These are phyloP conservation scores for Pseudolaguvia tuberculata DNA, from an alignment of 2,113 vertebrate species.

Conservation along the genomic window DNA sequence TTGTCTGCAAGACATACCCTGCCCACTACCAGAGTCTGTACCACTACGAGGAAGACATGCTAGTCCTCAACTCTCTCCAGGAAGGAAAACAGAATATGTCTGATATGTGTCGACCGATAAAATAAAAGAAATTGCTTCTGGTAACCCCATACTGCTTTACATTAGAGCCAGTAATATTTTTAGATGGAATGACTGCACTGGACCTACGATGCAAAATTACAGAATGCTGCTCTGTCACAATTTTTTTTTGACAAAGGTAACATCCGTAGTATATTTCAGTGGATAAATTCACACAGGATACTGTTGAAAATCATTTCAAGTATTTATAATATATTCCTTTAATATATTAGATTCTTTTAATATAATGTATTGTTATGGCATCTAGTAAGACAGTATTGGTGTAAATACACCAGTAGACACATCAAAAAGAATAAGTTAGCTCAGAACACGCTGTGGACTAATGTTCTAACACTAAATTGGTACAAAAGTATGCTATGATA, in stretches of 20 bases:
- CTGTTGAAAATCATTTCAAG: neutral
- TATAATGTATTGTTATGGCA: neutral
- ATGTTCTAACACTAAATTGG: too few species aligned
- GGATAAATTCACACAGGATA: neutral
- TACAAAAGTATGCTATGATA: too few species aligned
- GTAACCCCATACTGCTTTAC: neutral
- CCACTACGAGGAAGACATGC: neutral
- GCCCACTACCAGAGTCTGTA: neutral
- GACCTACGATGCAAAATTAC: neutral
- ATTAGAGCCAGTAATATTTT: neutral
- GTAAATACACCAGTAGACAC: too few species aligned
- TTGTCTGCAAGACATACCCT: constrained; percentile 24
- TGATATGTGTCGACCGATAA: constrained; percentile 7
- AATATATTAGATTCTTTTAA: neutral
- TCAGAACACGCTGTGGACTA: too few species aligned
- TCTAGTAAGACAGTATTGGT: neutral
- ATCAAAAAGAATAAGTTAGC: too few species aligned
- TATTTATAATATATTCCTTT: neutral
- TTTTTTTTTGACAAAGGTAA: constrained; percentile 25
- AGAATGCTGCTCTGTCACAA: constrained; percentile 18
- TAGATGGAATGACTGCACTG: neutral
- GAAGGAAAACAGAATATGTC: constrained; percentile 43
- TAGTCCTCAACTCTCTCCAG: constrained; percentile 4
- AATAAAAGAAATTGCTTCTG: neutral
- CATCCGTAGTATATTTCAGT: neutral